Conservation (phyloP, 2,797 vertebrate species). For the Mormyrops boulengeri region DNA sequence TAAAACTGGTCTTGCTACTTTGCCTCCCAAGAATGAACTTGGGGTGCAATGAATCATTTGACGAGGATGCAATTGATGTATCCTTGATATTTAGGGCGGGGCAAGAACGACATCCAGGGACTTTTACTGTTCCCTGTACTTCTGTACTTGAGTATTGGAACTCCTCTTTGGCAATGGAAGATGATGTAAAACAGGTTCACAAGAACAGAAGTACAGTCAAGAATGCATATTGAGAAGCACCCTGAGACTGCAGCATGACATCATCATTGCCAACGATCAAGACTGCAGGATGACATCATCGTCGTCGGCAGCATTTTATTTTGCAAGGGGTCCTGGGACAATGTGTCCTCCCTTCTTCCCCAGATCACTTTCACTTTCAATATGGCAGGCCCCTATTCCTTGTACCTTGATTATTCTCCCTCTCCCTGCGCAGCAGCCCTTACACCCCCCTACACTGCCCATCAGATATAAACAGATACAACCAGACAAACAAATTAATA, state of each 20-base stretch:
- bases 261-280: neutral
- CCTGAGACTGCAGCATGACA: neutral
- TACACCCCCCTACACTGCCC: neutral
- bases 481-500: neutral
- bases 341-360: slow-evolving; percentile 14
- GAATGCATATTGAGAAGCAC: neutral
- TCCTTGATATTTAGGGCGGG: neutral
- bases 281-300: slow-evolving; percentile 23
- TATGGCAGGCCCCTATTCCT: slow-evolving; percentile 37
- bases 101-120: neutral
- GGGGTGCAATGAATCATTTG: neutral
- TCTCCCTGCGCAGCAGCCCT: neutral
- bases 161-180: neutral
- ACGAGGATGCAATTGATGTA: neutral
- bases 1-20: neutral
- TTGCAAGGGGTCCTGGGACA: slow-evolving; percentile 38
- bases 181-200: neutral
- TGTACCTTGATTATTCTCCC: neutral
- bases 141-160: neutral
- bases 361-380: slow-evolving; percentile 71
- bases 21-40: neutral
- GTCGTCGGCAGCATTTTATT: slow-evolving; percentile 56
- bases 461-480: neutral
- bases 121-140: no score
- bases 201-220: neutral